phyloP scores from a whole-genome alignment of 2,113 vertebrate genomes.

The Tragelaphus imberbis region DNA sequence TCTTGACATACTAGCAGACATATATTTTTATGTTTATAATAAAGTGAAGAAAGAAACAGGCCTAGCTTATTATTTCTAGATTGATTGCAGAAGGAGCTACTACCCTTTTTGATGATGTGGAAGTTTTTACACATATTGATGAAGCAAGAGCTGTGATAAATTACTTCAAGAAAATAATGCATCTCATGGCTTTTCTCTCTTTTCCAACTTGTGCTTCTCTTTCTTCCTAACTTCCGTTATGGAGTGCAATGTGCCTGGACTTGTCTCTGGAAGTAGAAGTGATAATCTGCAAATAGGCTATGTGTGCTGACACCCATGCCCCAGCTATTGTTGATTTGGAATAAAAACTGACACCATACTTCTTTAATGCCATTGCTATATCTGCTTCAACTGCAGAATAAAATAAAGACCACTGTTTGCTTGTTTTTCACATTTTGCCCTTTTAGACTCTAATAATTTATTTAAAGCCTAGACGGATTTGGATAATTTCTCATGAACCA shows the following conservation, averaged over 20 bases:
- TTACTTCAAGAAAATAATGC: slow-evolving; percentile 33
- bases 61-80: slow-evolving; percentile 40
- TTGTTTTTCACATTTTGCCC: neutral
- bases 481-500: neutral
- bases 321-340: neutral
- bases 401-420: neutral
- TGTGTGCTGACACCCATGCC: neutral
- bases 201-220: neutral
- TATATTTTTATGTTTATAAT: slow-evolving; percentile 46
- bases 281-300: neutral
- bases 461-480: neutral
- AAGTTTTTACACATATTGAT: slow-evolving; percentile 18
- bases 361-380: neutral
- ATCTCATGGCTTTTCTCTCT: neutral
- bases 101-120: slow-evolving; percentile 7
- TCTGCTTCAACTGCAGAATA: neutral
- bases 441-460: neutral
- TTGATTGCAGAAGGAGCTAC: slow-evolving; percentile 48
- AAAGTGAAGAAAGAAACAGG: slow-evolving; percentile 52
- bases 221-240: neutral
- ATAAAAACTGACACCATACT: neutral
- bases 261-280: neutral
- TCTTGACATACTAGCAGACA: slow-evolving; percentile 38
- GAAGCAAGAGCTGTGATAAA: slow-evolving; percentile 6
- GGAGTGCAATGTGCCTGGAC: neutral